phyloP scores from a whole-genome alignment of 1,140 invertebrate genomes.

The Manduca sexta region DNA sequence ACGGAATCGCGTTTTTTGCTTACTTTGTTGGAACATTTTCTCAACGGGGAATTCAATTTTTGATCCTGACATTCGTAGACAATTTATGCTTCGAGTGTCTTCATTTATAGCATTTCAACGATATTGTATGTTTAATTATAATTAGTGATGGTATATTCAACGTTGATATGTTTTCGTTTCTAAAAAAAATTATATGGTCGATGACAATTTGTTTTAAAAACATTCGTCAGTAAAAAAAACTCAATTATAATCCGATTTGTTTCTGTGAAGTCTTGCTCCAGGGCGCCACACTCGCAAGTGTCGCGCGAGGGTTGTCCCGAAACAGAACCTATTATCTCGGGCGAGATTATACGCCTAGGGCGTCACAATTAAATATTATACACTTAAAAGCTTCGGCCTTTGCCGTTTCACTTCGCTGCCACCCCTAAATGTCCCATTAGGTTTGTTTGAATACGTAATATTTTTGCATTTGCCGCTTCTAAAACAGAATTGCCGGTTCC shows the following conservation, averaged over 20 bases:
- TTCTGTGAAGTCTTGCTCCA: conserved; percentile 51
- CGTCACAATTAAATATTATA: conserved; percentile 75
- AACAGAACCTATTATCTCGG: conserved; percentile 74
- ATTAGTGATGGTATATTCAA: too few species aligned
- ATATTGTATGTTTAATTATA: too few species aligned
- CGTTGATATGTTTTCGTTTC: too few species aligned
- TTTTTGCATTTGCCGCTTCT: conserved; percentile 70
- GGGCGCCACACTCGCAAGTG: conserved; percentile 69
- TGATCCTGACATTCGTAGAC: conserved; percentile 56
- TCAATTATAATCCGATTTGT: conserved; percentile 71
- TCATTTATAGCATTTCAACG: neutral
- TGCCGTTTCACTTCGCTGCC: conserved; percentile 71
- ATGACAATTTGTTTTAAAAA: conserved; percentile 18
- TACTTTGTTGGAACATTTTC: conserved; percentile 69
- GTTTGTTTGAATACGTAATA: conserved; percentile 73
- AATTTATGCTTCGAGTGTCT: conserved; percentile 44
- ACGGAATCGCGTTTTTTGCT: conserved; percentile 72
- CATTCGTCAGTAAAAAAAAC: conserved; percentile 57
- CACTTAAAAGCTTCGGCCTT: conserved; percentile 74
- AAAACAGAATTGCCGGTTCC: conserved; percentile 70
- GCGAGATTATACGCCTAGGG: conserved; percentile 74
- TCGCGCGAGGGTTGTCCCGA: conserved; percentile 68
- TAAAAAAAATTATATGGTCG: neutral
- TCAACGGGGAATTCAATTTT: conserved; percentile 68
- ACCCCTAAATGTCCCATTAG: conserved; percentile 73